Evolutionary conservation across 2,797 vertebrate genomes (phyloP).

Genomic region (Dendrocincla fuliginosa): DNA sequence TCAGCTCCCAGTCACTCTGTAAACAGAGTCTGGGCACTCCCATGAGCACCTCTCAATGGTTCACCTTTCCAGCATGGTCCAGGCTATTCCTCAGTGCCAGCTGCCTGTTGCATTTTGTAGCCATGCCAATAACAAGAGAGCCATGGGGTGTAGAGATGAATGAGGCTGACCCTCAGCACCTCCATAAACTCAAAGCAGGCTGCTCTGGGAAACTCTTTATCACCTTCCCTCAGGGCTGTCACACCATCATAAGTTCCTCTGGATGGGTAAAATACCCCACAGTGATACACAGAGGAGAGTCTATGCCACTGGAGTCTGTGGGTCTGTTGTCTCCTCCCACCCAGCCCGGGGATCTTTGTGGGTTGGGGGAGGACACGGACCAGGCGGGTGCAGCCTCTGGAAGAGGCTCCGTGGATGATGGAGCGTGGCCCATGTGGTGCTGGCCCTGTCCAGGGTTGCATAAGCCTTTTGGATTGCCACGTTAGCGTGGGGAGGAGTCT

Average conservation of each 20-base stretch:
- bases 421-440: not conserved
- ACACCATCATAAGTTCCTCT: not conserved
- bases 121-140: not conserved
- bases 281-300: not conserved
- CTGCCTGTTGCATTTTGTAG: not conserved
- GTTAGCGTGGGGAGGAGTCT: constrained; percentile 64
- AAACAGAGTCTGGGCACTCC: not conserved
- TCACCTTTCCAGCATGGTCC: not conserved
- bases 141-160: rapidly evolving
- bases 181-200: not conserved
- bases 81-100: not conserved
- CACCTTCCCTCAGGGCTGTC: rapidly evolving
- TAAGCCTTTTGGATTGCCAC: constrained; percentile 60
- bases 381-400: not conserved
- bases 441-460: constrained; percentile 23
- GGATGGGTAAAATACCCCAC: rapidly evolving
- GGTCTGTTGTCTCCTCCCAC: not conserved
- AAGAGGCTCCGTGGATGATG: not conserved
- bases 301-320: not conserved
- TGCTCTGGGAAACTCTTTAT: not conserved
- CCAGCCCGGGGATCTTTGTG: not conserved
- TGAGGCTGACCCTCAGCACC: not conserved
- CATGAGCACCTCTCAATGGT: not conserved
- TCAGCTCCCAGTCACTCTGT: not conserved
- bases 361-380: not conserved